Conservation (phyloP, 2,888 invertebrate species). For the Metopia argyrocephala region DNA sequence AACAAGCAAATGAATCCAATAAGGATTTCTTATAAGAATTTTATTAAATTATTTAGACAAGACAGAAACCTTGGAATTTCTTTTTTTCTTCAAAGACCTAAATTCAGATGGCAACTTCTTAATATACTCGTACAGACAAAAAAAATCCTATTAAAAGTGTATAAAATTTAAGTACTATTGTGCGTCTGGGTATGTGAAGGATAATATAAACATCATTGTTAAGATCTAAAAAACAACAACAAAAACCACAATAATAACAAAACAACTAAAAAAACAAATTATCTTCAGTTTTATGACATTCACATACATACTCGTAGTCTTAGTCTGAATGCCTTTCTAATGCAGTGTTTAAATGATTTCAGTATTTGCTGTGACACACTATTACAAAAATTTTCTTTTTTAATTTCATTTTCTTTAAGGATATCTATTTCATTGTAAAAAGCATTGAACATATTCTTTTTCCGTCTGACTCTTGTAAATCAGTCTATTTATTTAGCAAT, state of each 20-base stretch:
- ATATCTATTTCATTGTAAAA: background rate
- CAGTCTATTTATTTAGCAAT: conserved; percentile 16
- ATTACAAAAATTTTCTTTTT: background rate
- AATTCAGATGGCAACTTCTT: conserved; percentile 4
- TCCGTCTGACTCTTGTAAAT: conserved; percentile 11
- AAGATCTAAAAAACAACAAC: conserved; percentile 15
- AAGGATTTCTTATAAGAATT: background rate
- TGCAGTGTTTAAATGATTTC: conserved; percentile 51
- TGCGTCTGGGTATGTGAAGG: conserved; percentile 7
- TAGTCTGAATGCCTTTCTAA: background rate
- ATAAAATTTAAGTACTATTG: background rate
- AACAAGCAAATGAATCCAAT: no score
- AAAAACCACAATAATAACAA: conserved; percentile 16
- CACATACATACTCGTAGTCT: background rate
- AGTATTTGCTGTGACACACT: conserved; percentile 11
- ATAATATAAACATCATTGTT: conserved; percentile 15
- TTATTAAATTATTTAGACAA: background rate
- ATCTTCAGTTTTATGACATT: conserved; percentile 12
- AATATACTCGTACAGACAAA: background rate
- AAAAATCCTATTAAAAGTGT: conserved; percentile 19
- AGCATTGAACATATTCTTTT: background rate
- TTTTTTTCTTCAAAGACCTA: background rate
- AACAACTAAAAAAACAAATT: conserved; percentile 19
- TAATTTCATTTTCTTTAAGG: background rate
- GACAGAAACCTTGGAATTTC: background rate